phyloP scores from a whole-genome alignment of 53 echinoderm and acorn worm species.

The Echinometra lucunter region DNA sequence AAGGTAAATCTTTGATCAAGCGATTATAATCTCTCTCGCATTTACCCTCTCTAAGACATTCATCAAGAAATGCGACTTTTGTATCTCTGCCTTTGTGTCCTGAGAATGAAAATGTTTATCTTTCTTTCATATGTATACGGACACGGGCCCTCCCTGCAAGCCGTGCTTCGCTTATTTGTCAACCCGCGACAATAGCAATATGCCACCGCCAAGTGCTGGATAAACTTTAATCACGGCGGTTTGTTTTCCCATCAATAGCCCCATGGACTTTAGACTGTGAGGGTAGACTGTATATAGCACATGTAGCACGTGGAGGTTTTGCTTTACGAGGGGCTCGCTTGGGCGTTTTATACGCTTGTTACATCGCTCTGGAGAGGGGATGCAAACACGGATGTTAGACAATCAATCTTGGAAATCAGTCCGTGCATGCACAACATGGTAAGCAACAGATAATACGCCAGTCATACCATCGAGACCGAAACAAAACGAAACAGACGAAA shows the following conservation, averaged over 20 bases:
- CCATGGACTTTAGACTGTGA: constrained; percentile 57
- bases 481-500: no score
- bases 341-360: constrained; percentile 65
- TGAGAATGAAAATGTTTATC: constrained; percentile 52
- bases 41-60: no score
- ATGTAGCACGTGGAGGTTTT: constrained; percentile 45
- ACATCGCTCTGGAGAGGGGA: constrained; percentile 48
- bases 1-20: constrained; percentile 51
- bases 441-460: not conserved
- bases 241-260: constrained; percentile 65
- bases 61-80: no score
- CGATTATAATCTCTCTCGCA: constrained; percentile 39
- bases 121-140: constrained; percentile 46
- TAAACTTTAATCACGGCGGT: constrained; percentile 71
- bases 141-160: constrained; percentile 22
- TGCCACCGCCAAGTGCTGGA: constrained; percentile 51
- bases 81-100: constrained; percentile 49
- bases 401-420: constrained; percentile 54
- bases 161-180: constrained; percentile 2
- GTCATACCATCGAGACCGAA: no score
- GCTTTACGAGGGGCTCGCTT: constrained; percentile 17
- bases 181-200: constrained; percentile 62
- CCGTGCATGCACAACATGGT: not conserved
- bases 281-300: constrained; percentile 49
- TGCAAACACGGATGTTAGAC: not conserved